phyloP scores from a whole-genome alignment of 1,140 invertebrate genomes.

The Drosophila subobscura region DNA sequence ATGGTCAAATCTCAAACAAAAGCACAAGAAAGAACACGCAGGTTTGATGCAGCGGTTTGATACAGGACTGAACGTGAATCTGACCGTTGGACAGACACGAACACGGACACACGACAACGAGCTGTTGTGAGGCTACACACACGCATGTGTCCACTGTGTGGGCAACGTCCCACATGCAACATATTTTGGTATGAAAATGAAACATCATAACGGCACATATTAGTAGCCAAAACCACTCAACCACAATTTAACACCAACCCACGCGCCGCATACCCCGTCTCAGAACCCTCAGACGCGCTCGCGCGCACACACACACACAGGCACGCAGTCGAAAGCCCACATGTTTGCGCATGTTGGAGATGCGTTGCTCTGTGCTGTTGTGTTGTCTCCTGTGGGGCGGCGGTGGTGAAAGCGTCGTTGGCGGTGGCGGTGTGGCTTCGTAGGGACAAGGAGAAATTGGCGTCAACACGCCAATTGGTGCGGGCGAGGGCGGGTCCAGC shows the following conservation, averaged over 20 bases:
- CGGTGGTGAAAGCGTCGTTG: constrained; percentile 1
- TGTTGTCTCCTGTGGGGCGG: constrained; percentile 41
- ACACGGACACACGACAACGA: too few species aligned
- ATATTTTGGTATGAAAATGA: too few species aligned
- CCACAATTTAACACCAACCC: constrained; percentile 23
- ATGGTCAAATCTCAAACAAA: constrained; percentile 9
- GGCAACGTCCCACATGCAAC: too few species aligned
- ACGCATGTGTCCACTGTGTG: too few species aligned
- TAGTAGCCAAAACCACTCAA: constrained; percentile 3
- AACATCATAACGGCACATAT: constrained; percentile 4
- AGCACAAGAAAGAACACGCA: neutral
- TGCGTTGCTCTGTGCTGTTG: constrained; percentile 47
- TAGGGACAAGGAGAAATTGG: neutral
- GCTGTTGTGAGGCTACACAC: too few species aligned
- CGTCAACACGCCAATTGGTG: too few species aligned
- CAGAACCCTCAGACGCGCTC: constrained; percentile 9
- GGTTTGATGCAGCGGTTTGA: neutral
- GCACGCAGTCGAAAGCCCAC: constrained; percentile 17
- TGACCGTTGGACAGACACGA: too few species aligned
- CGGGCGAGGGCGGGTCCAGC: constrained; percentile 38
- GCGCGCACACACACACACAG: constrained; percentile 16
- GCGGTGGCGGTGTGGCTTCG: constrained; percentile 16
- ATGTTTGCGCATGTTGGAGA: neutral
- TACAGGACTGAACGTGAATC: too few species aligned
- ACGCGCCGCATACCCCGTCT: constrained; percentile 26